Conservation (phyloP, 1,140 invertebrate species). For the Dreissena rostriformis region DNA sequence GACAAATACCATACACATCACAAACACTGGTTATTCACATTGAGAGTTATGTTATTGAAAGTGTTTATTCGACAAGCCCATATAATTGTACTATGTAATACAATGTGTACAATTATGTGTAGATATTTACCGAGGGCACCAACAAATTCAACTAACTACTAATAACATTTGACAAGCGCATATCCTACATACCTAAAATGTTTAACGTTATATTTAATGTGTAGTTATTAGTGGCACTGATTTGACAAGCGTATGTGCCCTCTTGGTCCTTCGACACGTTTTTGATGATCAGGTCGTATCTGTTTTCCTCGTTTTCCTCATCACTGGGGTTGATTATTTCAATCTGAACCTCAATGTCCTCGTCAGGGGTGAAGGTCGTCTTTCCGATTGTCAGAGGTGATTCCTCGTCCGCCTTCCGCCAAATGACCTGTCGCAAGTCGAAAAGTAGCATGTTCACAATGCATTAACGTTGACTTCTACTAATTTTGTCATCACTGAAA, state of each 20-base stretch:
- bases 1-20: too few species aligned
- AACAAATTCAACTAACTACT: too few species aligned
- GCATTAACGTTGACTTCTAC: background rate
- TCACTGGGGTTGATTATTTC: constrained; percentile 2
- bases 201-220: constrained; percentile 39
- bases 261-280: constrained; percentile 26
- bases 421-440: constrained; percentile 11
- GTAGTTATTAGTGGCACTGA: constrained; percentile 41
- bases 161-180: too few species aligned
- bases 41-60: too few species aligned
- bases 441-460: background rate
- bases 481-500: too few species aligned
- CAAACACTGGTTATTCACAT: too few species aligned
- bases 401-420: constrained; percentile 34
- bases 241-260: constrained; percentile 39
- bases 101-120: too few species aligned
- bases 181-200: constrained; percentile 33
- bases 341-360: constrained; percentile 22
- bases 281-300: constrained; percentile 52
- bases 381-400: constrained; percentile 35
- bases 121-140: too few species aligned
- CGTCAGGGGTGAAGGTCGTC: constrained; percentile 31
- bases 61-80: background rate
- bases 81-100: too few species aligned
- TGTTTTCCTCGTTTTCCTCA: background rate